phyloP scores from a whole-genome alignment of 2,113 vertebrate species.

The Cnemophilus loriae region DNA sequence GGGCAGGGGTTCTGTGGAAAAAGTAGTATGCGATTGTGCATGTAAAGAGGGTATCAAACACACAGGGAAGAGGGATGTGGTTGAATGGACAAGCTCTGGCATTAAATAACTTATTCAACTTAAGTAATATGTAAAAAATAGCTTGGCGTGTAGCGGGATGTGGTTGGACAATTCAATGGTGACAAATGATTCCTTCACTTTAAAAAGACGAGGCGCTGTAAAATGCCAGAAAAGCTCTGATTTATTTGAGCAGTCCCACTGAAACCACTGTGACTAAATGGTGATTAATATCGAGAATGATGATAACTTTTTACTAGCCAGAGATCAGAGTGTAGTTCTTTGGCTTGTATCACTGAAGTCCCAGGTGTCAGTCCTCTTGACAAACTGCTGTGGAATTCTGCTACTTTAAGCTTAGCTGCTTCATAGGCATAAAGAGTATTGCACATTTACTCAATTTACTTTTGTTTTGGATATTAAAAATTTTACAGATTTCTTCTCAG shows the following conservation, averaged over 20 bases:
- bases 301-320: background rate
- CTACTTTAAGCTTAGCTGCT: background rate
- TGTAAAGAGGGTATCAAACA: background rate
- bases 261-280: background rate
- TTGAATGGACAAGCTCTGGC: background rate
- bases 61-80: background rate
- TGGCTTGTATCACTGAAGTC: background rate
- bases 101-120: background rate
- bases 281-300: background rate
- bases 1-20: background rate
- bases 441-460: background rate
- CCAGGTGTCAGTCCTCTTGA: background rate
- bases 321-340: background rate
- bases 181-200: background rate
- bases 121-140: background rate
- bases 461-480: background rate
- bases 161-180: background rate
- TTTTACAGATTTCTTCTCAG: background rate
- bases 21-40: background rate
- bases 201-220: background rate
- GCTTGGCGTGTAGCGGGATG: background rate
- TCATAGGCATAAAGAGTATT: background rate
- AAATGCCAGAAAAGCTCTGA: background rate
- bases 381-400: background rate
- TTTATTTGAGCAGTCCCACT: background rate